phyloP scores from a whole-genome alignment of 2,797 vertebrate species.

The Tiaroga cobitis region DNA sequence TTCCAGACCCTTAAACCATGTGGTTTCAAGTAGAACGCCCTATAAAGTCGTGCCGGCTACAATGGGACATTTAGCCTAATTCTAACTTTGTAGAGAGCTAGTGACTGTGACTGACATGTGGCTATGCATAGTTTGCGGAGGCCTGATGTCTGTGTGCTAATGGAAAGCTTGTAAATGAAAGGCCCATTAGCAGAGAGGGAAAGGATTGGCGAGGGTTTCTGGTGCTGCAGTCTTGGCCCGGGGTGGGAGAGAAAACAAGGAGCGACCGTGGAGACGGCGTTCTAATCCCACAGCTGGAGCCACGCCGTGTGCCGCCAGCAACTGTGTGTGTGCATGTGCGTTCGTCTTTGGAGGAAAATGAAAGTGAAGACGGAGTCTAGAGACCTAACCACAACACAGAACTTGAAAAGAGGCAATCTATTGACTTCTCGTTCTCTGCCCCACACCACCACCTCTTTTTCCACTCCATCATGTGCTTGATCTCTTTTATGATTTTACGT shows the following conservation, averaged over 20 bases:
- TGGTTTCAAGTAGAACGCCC: constrained; percentile 19
- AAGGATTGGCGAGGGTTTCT: constrained; percentile 68
- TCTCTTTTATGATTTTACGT: constrained; percentile 43
- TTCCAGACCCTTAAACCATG: constrained; percentile 40
- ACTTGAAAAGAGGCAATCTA: constrained; percentile 55
- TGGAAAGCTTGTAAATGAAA: constrained; percentile 71
- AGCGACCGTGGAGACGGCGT: constrained; percentile 46
- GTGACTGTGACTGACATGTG: constrained; percentile 59
- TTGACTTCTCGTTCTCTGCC: constrained; percentile 58
- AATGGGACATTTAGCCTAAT: constrained; percentile 11
- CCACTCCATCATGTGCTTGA: constrained; percentile 37
- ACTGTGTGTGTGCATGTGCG: constrained; percentile 44
- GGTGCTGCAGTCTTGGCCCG: constrained; percentile 36
- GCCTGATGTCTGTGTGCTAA: constrained; percentile 64
- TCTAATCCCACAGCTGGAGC: constrained; percentile 69
- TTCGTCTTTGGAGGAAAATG: constrained; percentile 74
- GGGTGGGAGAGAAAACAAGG: constrained; percentile 46
- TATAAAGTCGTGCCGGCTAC: neutral
- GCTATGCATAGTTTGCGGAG: constrained; percentile 58
- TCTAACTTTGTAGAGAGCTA: neutral
- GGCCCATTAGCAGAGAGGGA: constrained; percentile 60
- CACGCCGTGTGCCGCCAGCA: constrained; percentile 60
- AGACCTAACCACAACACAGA: constrained; percentile 76
- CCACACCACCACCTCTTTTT: constrained; percentile 37
- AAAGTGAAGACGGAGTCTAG: constrained; percentile 72